Evolutionary conservation across 2,113 vertebrate genomes (phyloP), one percentile per base, ranked within the genome.

Genomic region (Damaliscus lunatus): DNA sequence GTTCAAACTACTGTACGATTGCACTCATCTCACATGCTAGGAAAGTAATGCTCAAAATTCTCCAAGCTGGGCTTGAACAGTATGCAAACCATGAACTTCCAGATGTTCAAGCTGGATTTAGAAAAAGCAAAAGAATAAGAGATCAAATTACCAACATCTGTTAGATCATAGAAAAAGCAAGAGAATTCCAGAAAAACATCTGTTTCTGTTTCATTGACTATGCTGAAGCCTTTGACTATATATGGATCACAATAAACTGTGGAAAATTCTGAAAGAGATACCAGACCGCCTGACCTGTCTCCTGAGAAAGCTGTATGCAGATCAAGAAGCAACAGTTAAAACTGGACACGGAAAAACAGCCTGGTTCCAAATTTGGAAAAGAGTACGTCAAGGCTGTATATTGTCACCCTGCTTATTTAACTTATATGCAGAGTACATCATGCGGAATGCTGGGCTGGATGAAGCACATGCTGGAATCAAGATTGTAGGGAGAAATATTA

Each of bases 1-100:
- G 3, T 9, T 64, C 62, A 64, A 16, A 17, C 62, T 64, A 17
- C 7, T 1, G 0, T 17, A 64, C 3, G 7, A n/a, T 8, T 64
- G 0, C 7, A 64, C 16, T 64, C 62, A 64, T n/a, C 62, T n/a
- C 62, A 64, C 31, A n/a, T 0, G 7, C 62, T 64, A 64, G 31
- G 15, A 64, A 64, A 64, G 62, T n/a, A 64, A 64, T n/a, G 31
- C 33, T 64, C 62, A 64, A 64, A 64, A 64, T 64, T 64, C 62
- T n/a, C 31, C 1, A 64, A 64, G 31, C 62, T n/a, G 31, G 62
- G 62, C 15, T n/a, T 64, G 31, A 64, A n/a, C 16, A 64, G 3
- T 64, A 64, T 3, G 2, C 2, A 3, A 64, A 64, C 15, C 31
- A n/a, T 17, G 62, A 64, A n/a, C 33, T 64, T 64, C 15, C 62